Conservation (phyloP, 2,797 vertebrate species). For the Hydrophis major region DNA sequence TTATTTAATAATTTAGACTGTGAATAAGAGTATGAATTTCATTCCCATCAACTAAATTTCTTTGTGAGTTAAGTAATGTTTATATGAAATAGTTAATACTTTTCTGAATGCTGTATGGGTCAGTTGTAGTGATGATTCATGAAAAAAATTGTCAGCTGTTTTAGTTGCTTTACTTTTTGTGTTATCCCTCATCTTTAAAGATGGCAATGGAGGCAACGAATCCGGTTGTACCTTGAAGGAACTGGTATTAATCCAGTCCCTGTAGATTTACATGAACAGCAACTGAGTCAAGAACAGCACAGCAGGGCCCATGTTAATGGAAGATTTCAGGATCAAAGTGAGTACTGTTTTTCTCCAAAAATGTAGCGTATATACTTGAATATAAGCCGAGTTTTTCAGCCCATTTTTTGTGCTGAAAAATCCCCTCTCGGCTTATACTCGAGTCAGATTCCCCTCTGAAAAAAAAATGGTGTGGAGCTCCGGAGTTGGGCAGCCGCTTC, state of each 20-base stretch:
- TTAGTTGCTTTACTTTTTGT: neutral
- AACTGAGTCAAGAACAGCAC: conserved; percentile 92
- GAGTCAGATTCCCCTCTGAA: too few species aligned
- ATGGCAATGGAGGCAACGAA: conserved; percentile 96
- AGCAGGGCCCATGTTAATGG: conserved; percentile 84
- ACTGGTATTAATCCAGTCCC: conserved; percentile 90
- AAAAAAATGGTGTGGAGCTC: too few species aligned
- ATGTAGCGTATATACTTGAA: neutral
- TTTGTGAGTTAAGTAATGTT: neutral
- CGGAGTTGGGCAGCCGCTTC: too few species aligned
- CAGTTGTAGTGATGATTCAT: neutral
- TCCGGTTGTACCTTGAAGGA: conserved; percentile 89
- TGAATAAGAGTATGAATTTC: neutral
- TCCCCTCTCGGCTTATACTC: too few species aligned
- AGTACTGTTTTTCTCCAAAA: conserved; percentile 46
- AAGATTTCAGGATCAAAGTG: conserved; percentile 74
- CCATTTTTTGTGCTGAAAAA: too few species aligned
- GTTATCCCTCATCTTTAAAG: conserved; percentile 61
- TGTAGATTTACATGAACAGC: conserved; percentile 93
- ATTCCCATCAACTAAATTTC: neutral
- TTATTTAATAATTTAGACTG: neutral
- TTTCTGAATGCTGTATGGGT: neutral
- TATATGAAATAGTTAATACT: neutral
- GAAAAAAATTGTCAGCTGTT: neutral
- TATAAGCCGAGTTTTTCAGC: too few species aligned